Conservation (phyloP, 2,113 vertebrate genomes). For the Bostrychus sinensis region DNA sequence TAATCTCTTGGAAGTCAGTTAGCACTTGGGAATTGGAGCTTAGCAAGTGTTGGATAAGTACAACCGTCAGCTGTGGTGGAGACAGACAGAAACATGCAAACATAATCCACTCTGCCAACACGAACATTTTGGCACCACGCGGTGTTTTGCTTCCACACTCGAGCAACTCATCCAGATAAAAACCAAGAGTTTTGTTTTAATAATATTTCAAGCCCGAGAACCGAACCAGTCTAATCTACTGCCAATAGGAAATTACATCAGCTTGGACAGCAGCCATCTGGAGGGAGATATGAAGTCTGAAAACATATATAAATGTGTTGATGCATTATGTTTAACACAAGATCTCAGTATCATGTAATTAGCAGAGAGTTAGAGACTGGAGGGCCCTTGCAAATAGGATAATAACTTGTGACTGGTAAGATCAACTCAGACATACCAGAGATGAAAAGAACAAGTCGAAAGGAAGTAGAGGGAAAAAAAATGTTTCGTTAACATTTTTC, state of each 20-base stretch:
- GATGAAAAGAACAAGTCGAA: too few species aligned
- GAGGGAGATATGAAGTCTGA: neutral
- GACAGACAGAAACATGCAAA: conserved; percentile 50
- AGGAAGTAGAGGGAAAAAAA: too few species aligned
- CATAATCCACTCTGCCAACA: conserved; percentile 39
- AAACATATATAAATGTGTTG: conserved; percentile 2
- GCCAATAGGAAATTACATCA: neutral
- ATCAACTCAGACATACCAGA: too few species aligned
- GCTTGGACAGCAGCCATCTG: conserved; percentile 4
- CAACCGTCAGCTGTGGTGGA: conserved; percentile 39
- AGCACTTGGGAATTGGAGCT: conserved; percentile 33
- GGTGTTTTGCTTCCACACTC: conserved; percentile 27
- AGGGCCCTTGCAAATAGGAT: too few species aligned
- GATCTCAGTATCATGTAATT: neutral
- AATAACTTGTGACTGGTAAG: too few species aligned
- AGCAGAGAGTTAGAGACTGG: neutral
- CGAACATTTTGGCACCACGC: conserved; percentile 22
- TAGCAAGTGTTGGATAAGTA: conserved; percentile 32
- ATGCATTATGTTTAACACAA: conserved; percentile 3
- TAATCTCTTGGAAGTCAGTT: conserved; percentile 17
- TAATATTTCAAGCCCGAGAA: conserved; percentile 28
- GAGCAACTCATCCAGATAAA: conserved; percentile 33
- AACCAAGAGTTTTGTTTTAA: conserved; percentile 48
- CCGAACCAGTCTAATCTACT: conserved; percentile 11
- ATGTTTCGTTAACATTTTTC: too few species aligned